Conservation (phyloP, 2,113 vertebrate genomes). For the Prochilodus magdalenae region DNA sequence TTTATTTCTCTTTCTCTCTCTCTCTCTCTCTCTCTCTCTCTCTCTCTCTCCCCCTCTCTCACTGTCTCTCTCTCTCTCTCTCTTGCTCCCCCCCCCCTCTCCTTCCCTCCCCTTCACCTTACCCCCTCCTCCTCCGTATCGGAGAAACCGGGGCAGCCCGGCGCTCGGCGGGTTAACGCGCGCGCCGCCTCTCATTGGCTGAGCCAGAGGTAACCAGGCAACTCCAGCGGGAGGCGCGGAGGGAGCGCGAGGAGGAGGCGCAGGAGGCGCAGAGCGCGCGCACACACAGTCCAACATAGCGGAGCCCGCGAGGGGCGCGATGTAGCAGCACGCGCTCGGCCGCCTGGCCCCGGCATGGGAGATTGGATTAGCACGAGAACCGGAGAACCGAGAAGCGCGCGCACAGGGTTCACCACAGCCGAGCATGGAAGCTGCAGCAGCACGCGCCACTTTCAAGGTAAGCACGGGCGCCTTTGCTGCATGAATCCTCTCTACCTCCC, state of each 20-base stretch:
- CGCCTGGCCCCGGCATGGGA: constrained; percentile 74
- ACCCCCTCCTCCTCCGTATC: constrained; percentile 65
- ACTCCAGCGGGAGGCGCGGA: constrained; percentile 74
- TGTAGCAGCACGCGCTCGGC: constrained; percentile 68
- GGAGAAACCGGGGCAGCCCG: constrained; percentile 77
- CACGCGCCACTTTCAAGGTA: constrained; percentile 62
- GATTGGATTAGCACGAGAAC: constrained; percentile 74
- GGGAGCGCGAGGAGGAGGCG: constrained; percentile 57
- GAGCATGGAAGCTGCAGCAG: constrained; percentile 66
- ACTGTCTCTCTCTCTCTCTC: constrained; percentile 52
- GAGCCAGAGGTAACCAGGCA: constrained; percentile 85
- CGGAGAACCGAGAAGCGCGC: constrained; percentile 56
- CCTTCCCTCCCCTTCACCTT: neutral
- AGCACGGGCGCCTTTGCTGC: constrained; percentile 32
- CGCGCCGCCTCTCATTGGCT: constrained; percentile 75
- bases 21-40: neutral
- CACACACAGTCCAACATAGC: constrained; percentile 64
- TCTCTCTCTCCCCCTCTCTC: constrained; percentile 21
- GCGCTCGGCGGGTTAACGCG: constrained; percentile 76
- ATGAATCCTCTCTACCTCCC: neutral
- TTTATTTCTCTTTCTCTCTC: neutral
- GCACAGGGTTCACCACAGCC: constrained; percentile 71
- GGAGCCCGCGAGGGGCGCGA: constrained; percentile 72
- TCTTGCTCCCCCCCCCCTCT: neutral
- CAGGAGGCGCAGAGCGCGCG: constrained; percentile 68